Evolutionary conservation across 2,797 vertebrate species (phyloP).

Genomic region (Lemur catta): DNA sequence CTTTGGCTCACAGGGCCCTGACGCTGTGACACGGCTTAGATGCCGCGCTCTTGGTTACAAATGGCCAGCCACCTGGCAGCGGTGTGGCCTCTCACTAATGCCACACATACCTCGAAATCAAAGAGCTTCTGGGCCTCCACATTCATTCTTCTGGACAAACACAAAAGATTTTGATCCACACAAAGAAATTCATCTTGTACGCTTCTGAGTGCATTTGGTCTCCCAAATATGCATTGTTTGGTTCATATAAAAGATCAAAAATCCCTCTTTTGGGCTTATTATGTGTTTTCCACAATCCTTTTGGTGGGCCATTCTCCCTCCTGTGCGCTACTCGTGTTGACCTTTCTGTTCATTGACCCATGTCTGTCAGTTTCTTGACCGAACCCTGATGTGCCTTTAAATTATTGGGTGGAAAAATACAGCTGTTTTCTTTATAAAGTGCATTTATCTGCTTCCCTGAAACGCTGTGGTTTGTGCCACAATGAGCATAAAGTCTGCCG

Average conservation of each 20-base stretch:
- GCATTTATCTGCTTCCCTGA: constrained; percentile 56
- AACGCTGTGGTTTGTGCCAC: constrained; percentile 33
- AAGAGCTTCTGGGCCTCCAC: constrained; percentile 73
- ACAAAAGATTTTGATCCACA: constrained; percentile 66
- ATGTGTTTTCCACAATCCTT: constrained; percentile 13
- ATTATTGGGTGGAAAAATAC: constrained; percentile 45
- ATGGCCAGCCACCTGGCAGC: not conserved
- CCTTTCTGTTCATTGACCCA: constrained; percentile 63
- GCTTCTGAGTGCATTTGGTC: constrained; percentile 70
- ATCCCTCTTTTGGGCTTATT: constrained; percentile 70
- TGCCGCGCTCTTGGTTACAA: rapidly evolving
- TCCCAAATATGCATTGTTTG: constrained; percentile 79
- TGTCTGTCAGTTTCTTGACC: constrained; percentile 45
- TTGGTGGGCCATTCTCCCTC: not conserved
- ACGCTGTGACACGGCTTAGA: rapidly evolving
- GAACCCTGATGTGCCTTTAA: constrained; percentile 38
- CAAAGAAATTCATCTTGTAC: constrained; percentile 75
- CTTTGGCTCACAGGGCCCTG: not conserved
- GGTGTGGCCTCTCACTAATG: constrained; percentile 50
- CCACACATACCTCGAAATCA: constrained; percentile 66
- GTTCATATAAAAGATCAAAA: constrained; percentile 80
- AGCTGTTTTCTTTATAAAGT: constrained; percentile 23
- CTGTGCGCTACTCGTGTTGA: rapidly evolving
- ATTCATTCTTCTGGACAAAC: constrained; percentile 74
- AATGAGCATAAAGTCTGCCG: not conserved